Conservation (phyloP, 2,113 vertebrate genomes). For the Peromyscus californicus region DNA sequence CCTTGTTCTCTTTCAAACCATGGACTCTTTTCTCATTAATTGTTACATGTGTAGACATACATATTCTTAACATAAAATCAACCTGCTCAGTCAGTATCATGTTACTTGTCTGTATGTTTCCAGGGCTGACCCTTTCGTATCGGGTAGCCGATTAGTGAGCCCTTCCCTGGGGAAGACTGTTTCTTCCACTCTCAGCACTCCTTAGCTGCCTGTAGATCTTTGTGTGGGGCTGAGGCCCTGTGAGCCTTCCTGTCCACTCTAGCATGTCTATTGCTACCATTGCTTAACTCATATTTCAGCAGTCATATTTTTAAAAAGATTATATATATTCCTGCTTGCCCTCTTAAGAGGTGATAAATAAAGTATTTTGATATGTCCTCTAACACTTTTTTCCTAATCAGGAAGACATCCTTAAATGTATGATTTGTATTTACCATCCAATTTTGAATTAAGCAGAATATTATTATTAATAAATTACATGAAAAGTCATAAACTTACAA, state of each 20-base stretch:
- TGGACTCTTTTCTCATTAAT: neutral
- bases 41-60: no score
- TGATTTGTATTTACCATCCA: neutral
- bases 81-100: neutral
- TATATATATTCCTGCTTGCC: neutral
- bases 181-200: neutral
- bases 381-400: neutral
- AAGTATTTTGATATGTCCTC: neutral
- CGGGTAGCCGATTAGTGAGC: neutral
- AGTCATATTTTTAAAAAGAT: neutral
- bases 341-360: neutral
- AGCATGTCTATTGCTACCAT: no score
- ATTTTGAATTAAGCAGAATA: neutral
- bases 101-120: neutral
- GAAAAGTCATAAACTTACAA: slow-evolving; percentile 9
- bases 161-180: neutral
- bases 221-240: neutral
- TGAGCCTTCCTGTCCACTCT: neutral
- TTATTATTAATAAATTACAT: neutral
- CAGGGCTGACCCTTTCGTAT: neutral
- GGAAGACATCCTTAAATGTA: slow-evolving; percentile 31
- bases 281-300: neutral
- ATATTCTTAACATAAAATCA: neutral
- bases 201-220: neutral
- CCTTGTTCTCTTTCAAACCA: neutral